Conservation (phyloP, 2,797 vertebrate species). For the Valencia hispanica region DNA sequence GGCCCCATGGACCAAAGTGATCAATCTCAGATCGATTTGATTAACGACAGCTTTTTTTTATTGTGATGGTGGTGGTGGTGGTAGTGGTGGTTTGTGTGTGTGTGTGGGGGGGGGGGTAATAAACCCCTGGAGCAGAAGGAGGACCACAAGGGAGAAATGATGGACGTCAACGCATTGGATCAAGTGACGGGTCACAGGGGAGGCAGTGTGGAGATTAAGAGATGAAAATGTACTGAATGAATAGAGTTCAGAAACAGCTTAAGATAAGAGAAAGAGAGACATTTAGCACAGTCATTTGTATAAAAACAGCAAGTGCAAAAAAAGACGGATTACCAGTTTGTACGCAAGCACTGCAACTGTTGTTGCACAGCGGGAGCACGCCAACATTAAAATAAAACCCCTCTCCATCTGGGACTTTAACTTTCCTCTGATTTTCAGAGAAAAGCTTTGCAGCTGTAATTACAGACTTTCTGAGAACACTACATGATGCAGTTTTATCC, state of each 20-base stretch:
- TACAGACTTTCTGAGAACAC: slow-evolving; percentile 56
- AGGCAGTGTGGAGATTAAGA: slow-evolving; percentile 34
- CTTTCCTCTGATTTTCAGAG: slow-evolving; percentile 45
- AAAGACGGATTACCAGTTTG: slow-evolving; percentile 59
- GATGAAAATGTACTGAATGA: slow-evolving; percentile 58
- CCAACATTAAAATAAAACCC: slow-evolving; percentile 24
- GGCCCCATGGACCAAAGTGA: slow-evolving; percentile 33
- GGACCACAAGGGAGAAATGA: slow-evolving; percentile 17
- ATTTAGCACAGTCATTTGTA: slow-evolving; percentile 56
- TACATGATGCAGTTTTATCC: slow-evolving; percentile 30
- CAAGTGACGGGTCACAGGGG: slow-evolving; percentile 48
- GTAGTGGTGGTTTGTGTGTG: too few species aligned
- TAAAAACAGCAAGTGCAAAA: slow-evolving; percentile 57
- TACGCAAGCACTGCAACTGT: slow-evolving; percentile 44
- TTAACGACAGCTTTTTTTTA: slow-evolving; percentile 33
- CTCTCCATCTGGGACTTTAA: slow-evolving; percentile 59
- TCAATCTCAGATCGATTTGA: slow-evolving; percentile 61
- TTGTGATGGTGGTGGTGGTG: slow-evolving; percentile 4
- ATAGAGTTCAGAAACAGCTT: slow-evolving; percentile 43
- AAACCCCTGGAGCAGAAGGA: slow-evolving; percentile 1
- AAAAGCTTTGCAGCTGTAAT: slow-evolving; percentile 57
- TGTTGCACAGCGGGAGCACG: slow-evolving; percentile 21
- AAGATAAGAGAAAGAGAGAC: slow-evolving; percentile 53
- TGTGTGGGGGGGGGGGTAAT: slow-evolving; percentile 15
- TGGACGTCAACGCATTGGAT: slow-evolving; percentile 41